Conservation (phyloP, 2,888 invertebrate species). For the Anagyrus pseudococci region DNA sequence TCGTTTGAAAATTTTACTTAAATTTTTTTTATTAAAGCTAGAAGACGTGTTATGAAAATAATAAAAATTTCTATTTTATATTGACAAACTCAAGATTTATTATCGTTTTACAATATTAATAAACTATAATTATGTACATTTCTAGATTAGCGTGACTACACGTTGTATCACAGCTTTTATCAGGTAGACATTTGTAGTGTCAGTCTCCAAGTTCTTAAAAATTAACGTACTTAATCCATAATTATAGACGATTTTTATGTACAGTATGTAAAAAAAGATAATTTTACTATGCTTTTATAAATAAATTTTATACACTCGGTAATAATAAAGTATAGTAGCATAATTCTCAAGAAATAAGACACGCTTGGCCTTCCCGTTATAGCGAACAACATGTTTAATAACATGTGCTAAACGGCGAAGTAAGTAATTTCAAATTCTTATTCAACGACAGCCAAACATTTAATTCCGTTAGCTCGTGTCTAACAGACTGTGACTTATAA, state of each 20-base stretch:
- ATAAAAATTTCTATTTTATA: no score
- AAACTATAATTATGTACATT: slow-evolving; percentile 36
- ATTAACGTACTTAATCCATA: slow-evolving; percentile 18
- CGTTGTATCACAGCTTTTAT: slow-evolving; percentile 57
- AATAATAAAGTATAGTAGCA: no score
- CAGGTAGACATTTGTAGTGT: slow-evolving; percentile 57
- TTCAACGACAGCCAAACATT: slow-evolving; percentile 7
- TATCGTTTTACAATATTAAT: slow-evolving; percentile 47
- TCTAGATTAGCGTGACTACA: slow-evolving; percentile 52
- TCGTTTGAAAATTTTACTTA: no score
- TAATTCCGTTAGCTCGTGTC: slow-evolving; percentile 32
- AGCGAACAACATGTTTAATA: slow-evolving; percentile 35
- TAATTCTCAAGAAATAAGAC: neutral
- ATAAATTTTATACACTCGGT: no score
- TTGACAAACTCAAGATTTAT: no score
- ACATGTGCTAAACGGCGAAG: slow-evolving; percentile 33
- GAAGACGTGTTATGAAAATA: no score
- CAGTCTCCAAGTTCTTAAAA: slow-evolving; percentile 53
- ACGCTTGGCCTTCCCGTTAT: slow-evolving; percentile 16
- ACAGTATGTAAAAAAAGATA: no score
- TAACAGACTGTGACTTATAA: slow-evolving; percentile 32
- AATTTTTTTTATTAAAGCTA: no score
- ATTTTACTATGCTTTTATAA: no score
- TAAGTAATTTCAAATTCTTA: slow-evolving; percentile 10
- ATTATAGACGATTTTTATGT: no score